Base-by-base conservation (phyloP, 1,140 invertebrate species). In the Zaprionus ghesquierei region DNA sequence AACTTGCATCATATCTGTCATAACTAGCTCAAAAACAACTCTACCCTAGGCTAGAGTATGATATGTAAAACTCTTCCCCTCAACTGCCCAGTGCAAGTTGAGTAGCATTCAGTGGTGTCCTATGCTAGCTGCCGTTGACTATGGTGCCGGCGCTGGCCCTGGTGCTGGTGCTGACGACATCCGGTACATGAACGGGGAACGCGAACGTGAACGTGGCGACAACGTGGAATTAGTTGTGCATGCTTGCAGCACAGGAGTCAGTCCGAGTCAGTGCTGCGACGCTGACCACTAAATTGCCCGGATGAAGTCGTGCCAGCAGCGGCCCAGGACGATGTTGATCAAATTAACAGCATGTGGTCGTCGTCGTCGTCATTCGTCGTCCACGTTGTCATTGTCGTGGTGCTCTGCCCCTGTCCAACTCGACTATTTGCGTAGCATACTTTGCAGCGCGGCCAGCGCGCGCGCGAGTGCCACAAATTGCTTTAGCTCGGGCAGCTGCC, bases 161-260 rank as follows among this genome's bases (percentile, higher is more conserved):
- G n/a, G n/a, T 41, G 5, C n/a, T 20, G 44, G 73, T 20, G 41
- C 15, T 22, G 41, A 22, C 20, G 46, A 73, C 59, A 53, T 44
- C 54, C 69, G 55, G 69, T 25, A 51, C 58, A 51, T 20, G 69
- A 29, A 46, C 6, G 41, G 9, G 9, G 18, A 20, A 4, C 41
- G 15, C 10, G 18, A 62, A 75, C 56, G 59, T 54, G 61, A 69
- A 74, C 69, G 73, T 85, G 81, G 81, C 81, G 81, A 84, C 79
- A 86, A 87, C 79, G 72, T 75, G 68, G 82, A 87, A 86, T 86
- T 86, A 86, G 82, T 86, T 86, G 82, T 79, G 71, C 84, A 77
- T 68, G 75, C 65, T 72, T 69, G 82, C 72, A 87, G 75, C 78
- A 61, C 55, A 66, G 79, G 64, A 87, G 71, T 23, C 12, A 62